Evolutionary conservation across 2,797 vertebrate species (phyloP).

Genomic region (Chelmon rostratus): DNA sequence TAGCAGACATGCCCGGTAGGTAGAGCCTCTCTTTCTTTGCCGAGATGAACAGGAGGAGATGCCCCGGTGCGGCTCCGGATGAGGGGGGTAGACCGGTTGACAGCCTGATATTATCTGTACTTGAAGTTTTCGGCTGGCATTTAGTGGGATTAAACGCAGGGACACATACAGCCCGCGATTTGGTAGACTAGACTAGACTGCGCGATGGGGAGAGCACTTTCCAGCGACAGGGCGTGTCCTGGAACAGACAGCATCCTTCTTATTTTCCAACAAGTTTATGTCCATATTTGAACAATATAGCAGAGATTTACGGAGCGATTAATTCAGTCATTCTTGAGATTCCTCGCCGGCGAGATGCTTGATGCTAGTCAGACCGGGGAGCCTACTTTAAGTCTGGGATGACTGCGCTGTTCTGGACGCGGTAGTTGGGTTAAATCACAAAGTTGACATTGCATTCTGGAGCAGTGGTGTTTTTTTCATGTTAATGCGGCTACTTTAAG

Average conservation of each 20-base stretch:
- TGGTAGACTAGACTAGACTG: slow-evolving; percentile 53
- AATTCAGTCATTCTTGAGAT: slow-evolving; percentile 19
- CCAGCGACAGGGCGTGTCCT: slow-evolving; percentile 83
- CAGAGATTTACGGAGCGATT: not conserved
- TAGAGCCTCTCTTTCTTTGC: slow-evolving; percentile 67
- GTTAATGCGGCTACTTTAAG: not conserved
- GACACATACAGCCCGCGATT: slow-evolving; percentile 41
- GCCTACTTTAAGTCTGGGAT: slow-evolving; percentile 55
- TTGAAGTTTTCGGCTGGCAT: slow-evolving; percentile 53
- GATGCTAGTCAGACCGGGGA: slow-evolving; percentile 7
- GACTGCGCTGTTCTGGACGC: slow-evolving; percentile 57
- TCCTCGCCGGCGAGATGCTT: slow-evolving; percentile 18
- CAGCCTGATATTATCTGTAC: slow-evolving; percentile 33
- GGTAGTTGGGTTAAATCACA: slow-evolving; percentile 44
- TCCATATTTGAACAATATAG: slow-evolving; percentile 48
- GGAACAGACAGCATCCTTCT: slow-evolving; percentile 81
- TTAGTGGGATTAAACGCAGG: slow-evolving; percentile 43
- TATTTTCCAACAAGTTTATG: slow-evolving; percentile 71
- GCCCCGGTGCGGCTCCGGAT: slow-evolving; percentile 40
- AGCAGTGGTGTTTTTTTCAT: not conserved
- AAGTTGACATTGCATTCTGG: slow-evolving; percentile 54
- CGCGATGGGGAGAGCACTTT: slow-evolving; percentile 72
- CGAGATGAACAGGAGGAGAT: slow-evolving; percentile 52
- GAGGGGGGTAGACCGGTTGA: slow-evolving; percentile 3
- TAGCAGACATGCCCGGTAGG: slow-evolving; percentile 86